These are phyloP conservation scores for Eueremaeus valkanovi DNA, from an alignment of 2,888 invertebrate genomes.

Conservation along the genomic window DNA sequence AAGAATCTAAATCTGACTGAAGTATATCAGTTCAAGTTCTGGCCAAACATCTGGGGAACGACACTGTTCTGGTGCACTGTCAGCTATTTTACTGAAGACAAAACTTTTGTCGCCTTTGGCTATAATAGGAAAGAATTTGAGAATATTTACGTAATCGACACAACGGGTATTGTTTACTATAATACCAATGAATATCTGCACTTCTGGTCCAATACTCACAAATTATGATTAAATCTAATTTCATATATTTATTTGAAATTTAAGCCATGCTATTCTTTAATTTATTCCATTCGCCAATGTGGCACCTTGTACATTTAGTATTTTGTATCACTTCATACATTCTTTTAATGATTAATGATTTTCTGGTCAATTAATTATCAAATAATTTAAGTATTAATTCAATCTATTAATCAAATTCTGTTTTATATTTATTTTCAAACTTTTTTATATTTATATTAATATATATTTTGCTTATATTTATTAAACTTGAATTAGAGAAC, in stretches of 20 bases:
- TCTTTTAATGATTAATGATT: no score
- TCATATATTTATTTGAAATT: neutral
- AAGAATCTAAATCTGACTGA: conserved; percentile 1
- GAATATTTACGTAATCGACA: conserved; percentile 7
- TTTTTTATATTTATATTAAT: no score
- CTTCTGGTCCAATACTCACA: neutral
- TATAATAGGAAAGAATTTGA: neutral
- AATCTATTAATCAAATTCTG: no score
- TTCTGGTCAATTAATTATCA: no score
- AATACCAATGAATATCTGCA: conserved; percentile 30
- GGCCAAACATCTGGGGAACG: conserved; percentile 27
- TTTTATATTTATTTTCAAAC: no score
- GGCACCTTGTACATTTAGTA: no score
- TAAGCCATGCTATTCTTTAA: no score
- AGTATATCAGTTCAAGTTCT: conserved; percentile 14
- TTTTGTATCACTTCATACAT: no score
- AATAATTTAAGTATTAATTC: no score
- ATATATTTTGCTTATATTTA: no score
- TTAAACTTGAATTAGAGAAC: no score
- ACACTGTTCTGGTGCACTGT: conserved; percentile 27
- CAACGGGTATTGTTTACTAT: conserved; percentile 20
- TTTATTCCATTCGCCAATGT: no score
- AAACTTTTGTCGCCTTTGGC: conserved; percentile 9
- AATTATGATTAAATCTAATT: neutral
- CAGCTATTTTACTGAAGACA: conserved; percentile 20